phyloP scores from a whole-genome alignment of 2,113 vertebrate species.

The Noctilio leporinus region DNA sequence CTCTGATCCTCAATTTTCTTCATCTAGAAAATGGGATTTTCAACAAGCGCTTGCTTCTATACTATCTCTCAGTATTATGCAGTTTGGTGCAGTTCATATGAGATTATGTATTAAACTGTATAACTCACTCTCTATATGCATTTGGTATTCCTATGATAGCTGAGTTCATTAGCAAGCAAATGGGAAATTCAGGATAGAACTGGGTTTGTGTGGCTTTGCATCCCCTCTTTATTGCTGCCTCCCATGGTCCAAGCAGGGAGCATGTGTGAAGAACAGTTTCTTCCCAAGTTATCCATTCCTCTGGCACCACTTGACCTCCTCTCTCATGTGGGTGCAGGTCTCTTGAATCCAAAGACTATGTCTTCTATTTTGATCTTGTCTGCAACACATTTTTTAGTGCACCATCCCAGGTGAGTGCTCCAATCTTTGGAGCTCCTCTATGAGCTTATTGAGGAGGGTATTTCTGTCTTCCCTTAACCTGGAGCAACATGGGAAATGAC shows the following conservation, averaged over 20 bases:
- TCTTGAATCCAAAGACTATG: neutral
- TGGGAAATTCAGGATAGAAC: neutral
- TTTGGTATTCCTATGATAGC: neutral
- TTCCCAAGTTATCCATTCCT: neutral
- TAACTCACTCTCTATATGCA: neutral
- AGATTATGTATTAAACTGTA: neutral
- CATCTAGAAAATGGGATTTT: neutral
- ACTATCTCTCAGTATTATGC: neutral
- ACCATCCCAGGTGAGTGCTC: neutral
- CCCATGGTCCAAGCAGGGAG: neutral
- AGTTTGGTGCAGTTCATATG: neutral
- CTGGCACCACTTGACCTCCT: neutral
- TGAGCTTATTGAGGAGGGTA: accelerated
- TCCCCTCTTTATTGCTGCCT: accelerated
- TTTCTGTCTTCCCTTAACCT: neutral
- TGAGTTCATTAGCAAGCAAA: neutral
- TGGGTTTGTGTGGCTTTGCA: neutral
- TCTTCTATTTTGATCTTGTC: neutral
- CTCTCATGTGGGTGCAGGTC: neutral
- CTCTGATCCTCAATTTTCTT: constrained; percentile 22
- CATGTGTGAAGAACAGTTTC: accelerated
- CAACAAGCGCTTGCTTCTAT: neutral
- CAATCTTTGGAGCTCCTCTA: no score
- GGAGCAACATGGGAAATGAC: neutral
- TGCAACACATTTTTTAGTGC: neutral